Percentiles rank a stretch among this genome's conserved stretches.
These are phyloP conservation scores for Helicoverpa assulta DNA, from an alignment of 2,888 invertebrate species.

Conservation along the genomic window DNA sequence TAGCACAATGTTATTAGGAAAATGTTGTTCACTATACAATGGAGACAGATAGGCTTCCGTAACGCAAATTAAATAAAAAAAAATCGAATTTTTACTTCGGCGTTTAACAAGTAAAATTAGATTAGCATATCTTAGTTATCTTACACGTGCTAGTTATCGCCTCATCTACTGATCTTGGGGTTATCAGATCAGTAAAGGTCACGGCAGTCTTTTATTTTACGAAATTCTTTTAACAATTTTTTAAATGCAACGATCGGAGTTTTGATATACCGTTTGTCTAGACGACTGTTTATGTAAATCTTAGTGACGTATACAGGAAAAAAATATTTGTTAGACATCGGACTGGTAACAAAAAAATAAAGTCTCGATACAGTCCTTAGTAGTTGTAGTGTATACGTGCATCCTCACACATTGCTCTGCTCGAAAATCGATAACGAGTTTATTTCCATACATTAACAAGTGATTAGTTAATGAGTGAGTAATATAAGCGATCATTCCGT, in stretches of 20 bases:
- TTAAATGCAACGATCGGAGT: not conserved
- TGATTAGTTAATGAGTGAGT: constrained; percentile 27
- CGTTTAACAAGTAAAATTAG: not conserved
- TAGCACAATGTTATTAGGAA: constrained; percentile 9
- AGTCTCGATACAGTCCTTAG: not conserved
- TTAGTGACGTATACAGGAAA: not conserved
- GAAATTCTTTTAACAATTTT: not conserved
- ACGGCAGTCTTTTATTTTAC: not conserved
- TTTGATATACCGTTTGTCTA: not conserved
- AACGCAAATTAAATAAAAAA: not conserved
- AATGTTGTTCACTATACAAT: not conserved
- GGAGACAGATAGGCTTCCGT: constrained; percentile 5
- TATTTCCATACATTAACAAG: constrained; percentile 38
- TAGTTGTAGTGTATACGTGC: constrained; percentile 16
- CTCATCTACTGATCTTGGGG: constrained; percentile 1
- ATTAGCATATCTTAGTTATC: not conserved
- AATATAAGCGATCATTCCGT: constrained; percentile 3
- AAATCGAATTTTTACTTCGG: not conserved
- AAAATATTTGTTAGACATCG: not conserved
- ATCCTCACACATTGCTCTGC: constrained; percentile 4
- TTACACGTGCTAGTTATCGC: not conserved
- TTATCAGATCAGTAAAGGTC: constrained; percentile 7
- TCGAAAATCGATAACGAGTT: constrained; percentile 33
- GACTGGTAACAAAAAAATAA: not conserved
- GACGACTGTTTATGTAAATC: not conserved